Percentiles rank a stretch among this genome's conserved stretches.
Evolutionary conservation across 2,888 invertebrate genomes (phyloP).

Genomic region (Meganola albula): DNA sequence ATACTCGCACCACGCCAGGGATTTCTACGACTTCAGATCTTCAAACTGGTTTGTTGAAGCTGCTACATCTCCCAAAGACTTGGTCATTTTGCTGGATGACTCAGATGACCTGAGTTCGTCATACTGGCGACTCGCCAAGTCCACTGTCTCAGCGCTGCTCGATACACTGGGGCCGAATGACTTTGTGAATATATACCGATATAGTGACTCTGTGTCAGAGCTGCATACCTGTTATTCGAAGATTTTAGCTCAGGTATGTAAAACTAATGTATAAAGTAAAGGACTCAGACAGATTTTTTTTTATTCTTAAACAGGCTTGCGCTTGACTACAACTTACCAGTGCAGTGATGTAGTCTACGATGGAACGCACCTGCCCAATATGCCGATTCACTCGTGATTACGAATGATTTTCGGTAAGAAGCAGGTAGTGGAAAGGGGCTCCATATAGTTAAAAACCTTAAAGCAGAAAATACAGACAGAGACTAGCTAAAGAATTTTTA

Average conservation of each 20-base stretch:
- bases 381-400: no score
- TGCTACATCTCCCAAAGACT: constrained; percentile 97
- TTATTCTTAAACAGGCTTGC: no score
- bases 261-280: no score
- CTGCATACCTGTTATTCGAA: constrained; percentile 94
- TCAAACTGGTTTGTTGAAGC: constrained; percentile 98
- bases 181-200: constrained; percentile 96
- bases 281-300: no score
- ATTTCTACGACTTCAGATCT: constrained; percentile 95
- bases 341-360: no score
- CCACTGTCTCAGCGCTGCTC: constrained; percentile 92
- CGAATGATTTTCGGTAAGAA: no score
- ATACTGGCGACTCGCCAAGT: constrained; percentile 89
- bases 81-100: constrained; percentile 94
- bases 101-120: constrained; percentile 93
- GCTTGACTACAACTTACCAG: no score
- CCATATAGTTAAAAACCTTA: no score
- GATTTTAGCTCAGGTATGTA: constrained; percentile 89
- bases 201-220: constrained; percentile 89
- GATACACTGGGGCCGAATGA: constrained; percentile 98
- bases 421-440: no score
- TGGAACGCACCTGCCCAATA: no score
- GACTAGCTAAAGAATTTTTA: no score
- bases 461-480: no score
- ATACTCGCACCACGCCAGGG: constrained; percentile 86